A percentile compares a stretch with the other conserved stretches of the same genome.
Evolutionary conservation across 2,113 vertebrate genomes (phyloP).

Genomic region (Ginglymostoma cirratum): DNA sequence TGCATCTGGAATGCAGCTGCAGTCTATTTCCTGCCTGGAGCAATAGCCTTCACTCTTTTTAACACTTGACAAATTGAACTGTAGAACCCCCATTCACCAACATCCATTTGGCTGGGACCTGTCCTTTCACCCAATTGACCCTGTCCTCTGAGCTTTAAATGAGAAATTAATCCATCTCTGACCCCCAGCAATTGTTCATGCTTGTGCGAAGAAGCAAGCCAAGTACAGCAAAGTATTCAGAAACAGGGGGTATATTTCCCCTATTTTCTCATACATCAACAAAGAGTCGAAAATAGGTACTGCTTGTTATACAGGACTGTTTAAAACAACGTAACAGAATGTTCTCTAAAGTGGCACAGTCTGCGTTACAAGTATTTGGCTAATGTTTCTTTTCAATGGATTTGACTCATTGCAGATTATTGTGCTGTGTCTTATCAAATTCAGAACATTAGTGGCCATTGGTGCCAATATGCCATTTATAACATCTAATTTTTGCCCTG

Average conservation of each 20-base stretch:
- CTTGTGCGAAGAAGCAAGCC: background rate
- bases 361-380: background rate
- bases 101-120: background rate
- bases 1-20: constrained; percentile 35
- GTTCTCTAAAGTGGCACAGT: background rate
- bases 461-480: too few relatives aligned
- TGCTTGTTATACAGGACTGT: background rate
- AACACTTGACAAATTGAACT: constrained; percentile 32
- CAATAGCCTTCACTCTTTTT: constrained; percentile 27
- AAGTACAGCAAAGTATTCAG: background rate
- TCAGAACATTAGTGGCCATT: too few relatives aligned
- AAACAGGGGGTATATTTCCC: background rate
- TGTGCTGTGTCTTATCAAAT: too few relatives aligned
- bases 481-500: too few relatives aligned
- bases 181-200: constrained; percentile 24
- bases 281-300: background rate
- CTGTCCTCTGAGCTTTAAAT: background rate
- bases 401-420: background rate
- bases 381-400: background rate
- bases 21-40: constrained; percentile 36
- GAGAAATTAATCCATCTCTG: constrained; percentile 30
- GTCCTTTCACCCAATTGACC: constrained; percentile 29
- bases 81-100: background rate
- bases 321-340: background rate
- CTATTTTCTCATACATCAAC: background rate